phyloP scores from a whole-genome alignment of 2,888 invertebrate species.

The Aelia acuminata region DNA sequence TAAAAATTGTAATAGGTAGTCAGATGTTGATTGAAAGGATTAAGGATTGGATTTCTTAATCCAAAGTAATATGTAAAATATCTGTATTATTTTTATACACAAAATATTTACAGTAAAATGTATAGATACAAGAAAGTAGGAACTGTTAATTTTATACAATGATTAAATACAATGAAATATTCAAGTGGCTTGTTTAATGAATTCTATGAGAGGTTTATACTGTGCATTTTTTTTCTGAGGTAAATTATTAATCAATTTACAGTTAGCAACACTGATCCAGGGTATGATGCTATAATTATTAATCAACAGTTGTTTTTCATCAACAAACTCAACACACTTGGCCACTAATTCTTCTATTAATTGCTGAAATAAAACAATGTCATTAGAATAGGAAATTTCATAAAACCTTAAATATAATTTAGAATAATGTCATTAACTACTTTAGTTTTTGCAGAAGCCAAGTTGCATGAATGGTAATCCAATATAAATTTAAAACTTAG shows the following conservation, averaged over 20 bases:
- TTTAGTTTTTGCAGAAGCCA: constrained; percentile 77
- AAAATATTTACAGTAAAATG: neutral
- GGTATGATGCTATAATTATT: constrained; percentile 79
- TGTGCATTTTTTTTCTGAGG: constrained; percentile 38
- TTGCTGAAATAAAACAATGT: constrained; percentile 67
- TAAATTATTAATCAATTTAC: constrained; percentile 28
- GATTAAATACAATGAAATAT: neutral
- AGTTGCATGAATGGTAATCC: constrained; percentile 76
- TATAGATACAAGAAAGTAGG: neutral
- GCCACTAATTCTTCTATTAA: constrained; percentile 74
- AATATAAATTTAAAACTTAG: constrained; percentile 84
- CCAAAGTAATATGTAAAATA: neutral
- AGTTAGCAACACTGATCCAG: constrained; percentile 73
- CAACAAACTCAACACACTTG: constrained; percentile 57
- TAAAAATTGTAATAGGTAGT: neutral
- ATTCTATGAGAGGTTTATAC: constrained; percentile 50
- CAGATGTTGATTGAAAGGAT: neutral
- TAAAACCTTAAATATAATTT: neutral
- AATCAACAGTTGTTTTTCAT: constrained; percentile 70
- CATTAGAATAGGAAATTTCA: neutral
- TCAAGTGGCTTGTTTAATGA: constrained; percentile 17
- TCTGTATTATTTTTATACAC: constrained; percentile 2
- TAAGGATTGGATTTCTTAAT: neutral
- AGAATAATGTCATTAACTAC: constrained; percentile 68
- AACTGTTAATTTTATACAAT: neutral